These are phyloP conservation scores for Anastrepha obliqua DNA, from an alignment of 1,140 invertebrate species.

Conservation along the genomic window DNA sequence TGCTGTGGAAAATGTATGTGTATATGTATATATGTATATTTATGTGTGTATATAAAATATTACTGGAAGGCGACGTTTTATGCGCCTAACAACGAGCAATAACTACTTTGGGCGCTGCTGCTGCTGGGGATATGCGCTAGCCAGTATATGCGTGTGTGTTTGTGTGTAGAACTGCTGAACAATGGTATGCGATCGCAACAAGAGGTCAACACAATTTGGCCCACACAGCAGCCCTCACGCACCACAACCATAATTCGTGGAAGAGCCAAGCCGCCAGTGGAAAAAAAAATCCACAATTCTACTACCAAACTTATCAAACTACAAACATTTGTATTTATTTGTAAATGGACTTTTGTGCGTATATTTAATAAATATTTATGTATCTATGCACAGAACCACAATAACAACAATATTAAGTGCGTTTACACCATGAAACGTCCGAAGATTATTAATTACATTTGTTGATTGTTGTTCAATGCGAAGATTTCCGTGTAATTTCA, in stretches of 20 bases:
- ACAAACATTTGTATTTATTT: neutral
- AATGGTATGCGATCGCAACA: neutral
- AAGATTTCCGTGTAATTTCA: constrained; percentile 50
- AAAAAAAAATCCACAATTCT: neutral
- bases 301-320: neutral
- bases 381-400: neutral
- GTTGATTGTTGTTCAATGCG: constrained; percentile 36
- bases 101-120: no score
- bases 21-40: no score
- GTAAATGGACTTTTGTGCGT: neutral
- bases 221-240: constrained; percentile 28
- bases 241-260: constrained; percentile 28
- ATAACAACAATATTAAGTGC: constrained; percentile 48
- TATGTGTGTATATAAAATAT: neutral
- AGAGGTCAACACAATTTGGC: constrained; percentile 16
- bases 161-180: neutral
- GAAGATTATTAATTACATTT: constrained; percentile 51
- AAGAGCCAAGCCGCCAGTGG: neutral
- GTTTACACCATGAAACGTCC: neutral
- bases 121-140: neutral
- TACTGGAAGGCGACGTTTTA: neutral
- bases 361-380: neutral
- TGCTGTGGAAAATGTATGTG: neutral
- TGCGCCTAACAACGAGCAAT: neutral
- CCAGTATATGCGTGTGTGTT: neutral